Base-by-base conservation (phyloP, 2,888 invertebrate species). In the Thereva unica region DNA sequence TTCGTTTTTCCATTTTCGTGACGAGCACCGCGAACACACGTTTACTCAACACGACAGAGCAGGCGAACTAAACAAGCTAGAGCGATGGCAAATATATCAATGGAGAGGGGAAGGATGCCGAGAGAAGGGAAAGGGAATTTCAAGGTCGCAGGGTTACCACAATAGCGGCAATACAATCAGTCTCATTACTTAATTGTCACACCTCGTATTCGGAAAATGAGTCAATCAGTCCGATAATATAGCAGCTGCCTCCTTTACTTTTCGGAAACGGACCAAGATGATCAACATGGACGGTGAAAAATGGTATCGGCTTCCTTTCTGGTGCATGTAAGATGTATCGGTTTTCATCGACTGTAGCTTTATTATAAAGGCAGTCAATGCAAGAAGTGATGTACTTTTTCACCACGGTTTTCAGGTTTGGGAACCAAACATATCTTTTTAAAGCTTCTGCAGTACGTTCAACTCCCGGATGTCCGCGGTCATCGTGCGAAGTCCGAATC, bases 391-490 rank as follows among this genome's bases (percentile, higher is more conserved):
- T 34, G 35, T 70, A 70, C 42, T 70, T 69, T n/a, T 45, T 10
- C 7, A 71, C 69, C 10, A 63, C 55, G 45, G 9, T 7, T 8
- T 71, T 71, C 77, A 80, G 76, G 6, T 73, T 73, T 0, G 76
- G 75, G 64, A 81, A 80, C 78, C 78, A 81, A 70, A 77, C 81
- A 8, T 72, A 68, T 44, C 72, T 55, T 9, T 40, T 54, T 2
- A 66, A 12, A 37, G 4, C n/a, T 10, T 65, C 53, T 4, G 54
- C 12, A 8, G 67, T 67, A 38, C 53, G 41, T 35, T 61, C 54
- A 6, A 61, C 23, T 7, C 54, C 67, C 7, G n/a, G 37, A 23
- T 67, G 61, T 10, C 53, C 61, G 2, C 9, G 37, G 38, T 67
- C 40, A 40, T 67, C 61, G 45, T 67, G 54, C 4, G 61, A 37